These are phyloP conservation scores for Rhagoletis zephyria DNA, from an alignment of 1,140 invertebrate genomes.

Conservation along the genomic window DNA sequence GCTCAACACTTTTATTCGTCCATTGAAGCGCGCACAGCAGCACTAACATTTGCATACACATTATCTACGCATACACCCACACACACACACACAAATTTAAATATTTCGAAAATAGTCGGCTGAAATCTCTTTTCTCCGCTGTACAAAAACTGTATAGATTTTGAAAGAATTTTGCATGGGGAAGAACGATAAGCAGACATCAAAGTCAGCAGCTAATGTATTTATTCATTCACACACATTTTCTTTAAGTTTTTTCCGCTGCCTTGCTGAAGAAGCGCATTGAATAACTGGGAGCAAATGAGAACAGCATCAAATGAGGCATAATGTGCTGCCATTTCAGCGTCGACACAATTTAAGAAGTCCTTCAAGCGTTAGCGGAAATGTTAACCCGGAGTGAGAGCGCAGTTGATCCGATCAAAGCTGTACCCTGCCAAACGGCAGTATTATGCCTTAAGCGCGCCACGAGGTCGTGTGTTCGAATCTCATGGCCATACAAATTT, in stretches of 20 bases:
- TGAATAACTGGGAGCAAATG: neutral
- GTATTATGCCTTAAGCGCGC: too few species aligned
- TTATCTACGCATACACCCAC: neutral
- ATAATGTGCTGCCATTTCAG: neutral
- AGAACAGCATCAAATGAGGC: too few species aligned
- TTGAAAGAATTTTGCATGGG: slow-evolving; percentile 1
- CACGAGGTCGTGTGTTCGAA: too few species aligned
- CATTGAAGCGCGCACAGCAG: neutral
- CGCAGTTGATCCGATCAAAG: too few species aligned
- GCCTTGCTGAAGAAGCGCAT: neutral
- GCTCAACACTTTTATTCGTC: slow-evolving; percentile 28
- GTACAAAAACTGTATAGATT: neutral
- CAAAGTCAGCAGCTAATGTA: neutral
- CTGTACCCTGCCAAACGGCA: too few species aligned
- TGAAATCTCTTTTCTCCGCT: neutral
- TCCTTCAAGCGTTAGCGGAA: neutral
- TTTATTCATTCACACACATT: too few species aligned
- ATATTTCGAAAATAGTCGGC: too few species aligned
- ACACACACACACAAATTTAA: neutral
- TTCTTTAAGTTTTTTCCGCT: too few species aligned
- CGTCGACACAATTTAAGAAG: neutral
- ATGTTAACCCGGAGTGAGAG: too few species aligned
- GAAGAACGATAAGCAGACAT: neutral
- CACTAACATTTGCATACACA: slow-evolving; percentile 36
- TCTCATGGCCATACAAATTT: too few species aligned